These are phyloP conservation scores for Teleiodes luculella DNA, from an alignment of 2,888 invertebrate genomes.

Conservation along the genomic window DNA sequence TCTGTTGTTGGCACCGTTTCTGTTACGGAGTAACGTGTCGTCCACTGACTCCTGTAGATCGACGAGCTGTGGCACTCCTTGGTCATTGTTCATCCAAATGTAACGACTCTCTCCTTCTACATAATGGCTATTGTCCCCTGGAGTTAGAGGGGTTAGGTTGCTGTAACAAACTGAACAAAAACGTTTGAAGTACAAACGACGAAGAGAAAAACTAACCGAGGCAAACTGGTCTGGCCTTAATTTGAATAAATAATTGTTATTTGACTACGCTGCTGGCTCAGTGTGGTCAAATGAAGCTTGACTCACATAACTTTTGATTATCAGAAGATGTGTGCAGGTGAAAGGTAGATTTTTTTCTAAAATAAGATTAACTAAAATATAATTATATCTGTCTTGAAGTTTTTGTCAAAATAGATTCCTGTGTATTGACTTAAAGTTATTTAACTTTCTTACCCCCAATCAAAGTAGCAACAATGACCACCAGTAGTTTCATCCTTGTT, in stretches of 20 bases:
- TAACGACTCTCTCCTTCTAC: slow-evolving; percentile 64
- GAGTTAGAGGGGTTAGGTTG: slow-evolving; percentile 40
- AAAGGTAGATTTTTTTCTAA: too few relatives aligned
- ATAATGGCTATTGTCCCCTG: slow-evolving; percentile 65
- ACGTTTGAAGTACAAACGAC: too few relatives aligned
- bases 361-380: too few relatives aligned
- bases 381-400: too few relatives aligned
- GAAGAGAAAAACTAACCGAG: background rate
- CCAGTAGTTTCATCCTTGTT: background rate
- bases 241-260: too few relatives aligned
- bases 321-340: too few relatives aligned
- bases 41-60: slow-evolving; percentile 49
- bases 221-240: too few relatives aligned
- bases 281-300: too few relatives aligned
- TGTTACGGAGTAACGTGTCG: slow-evolving; percentile 25
- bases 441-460: background rate
- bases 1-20: slow-evolving; percentile 55
- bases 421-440: background rate
- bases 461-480: background rate
- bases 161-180: slow-evolving; percentile 19
- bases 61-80: slow-evolving; percentile 51
- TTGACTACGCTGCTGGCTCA: too few relatives aligned
- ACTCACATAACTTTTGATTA: too few relatives aligned
- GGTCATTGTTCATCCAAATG: slow-evolving; percentile 65
- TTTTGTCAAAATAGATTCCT: too few relatives aligned